Base-by-base conservation (phyloP, 2,888 invertebrate species). In the Malthinus flaveolus region DNA sequence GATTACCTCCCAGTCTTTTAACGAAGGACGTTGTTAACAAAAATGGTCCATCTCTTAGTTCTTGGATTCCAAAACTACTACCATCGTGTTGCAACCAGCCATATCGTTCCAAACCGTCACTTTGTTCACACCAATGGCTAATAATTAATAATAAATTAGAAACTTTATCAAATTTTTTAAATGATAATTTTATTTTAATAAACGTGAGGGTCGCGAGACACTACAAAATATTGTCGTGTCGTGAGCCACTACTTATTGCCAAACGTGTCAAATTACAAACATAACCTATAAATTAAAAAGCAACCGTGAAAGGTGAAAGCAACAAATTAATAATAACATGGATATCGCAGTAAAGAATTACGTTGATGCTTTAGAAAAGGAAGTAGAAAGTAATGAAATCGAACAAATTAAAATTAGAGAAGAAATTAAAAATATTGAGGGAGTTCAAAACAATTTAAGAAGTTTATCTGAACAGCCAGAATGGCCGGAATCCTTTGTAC, bases 1-100 rank as follows among this genome's bases (percentile, higher is more conserved):
- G 85, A 32, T 84, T 80, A 0, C 93, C 93, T 1, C 90, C 90
- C 0, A 85, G 81, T 48, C 87, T 85, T 80, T 97, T 97, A 0
- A 98, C 86, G 78, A 96, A 97, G 0, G 92, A 90, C 0, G 97
- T 97, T 57, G 84, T 85, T 6, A 97, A 78, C 10, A 84, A 81
- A 68, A 91, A 88, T 0, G 89, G 87, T 1, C 86, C 84, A 72
- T 99, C 99, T 1, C 85, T 79, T 52, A 98, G 91, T 68, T 90
- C 85, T 76, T 99, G 98, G 33, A 91, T 82, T 0, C 99, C 99
- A 79, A 98, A 98, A 6, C 86, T 87, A 34, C 85, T 83, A 0
- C 97, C 97, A 75, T 99, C 97, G 73, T 99, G 98, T 64, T 92
- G 87, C 4, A 87, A 77, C 99, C 99, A 99, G 0, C 93, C 92